Evolutionary conservation across 2,888 invertebrate genomes (phyloP).

Genomic region (Eledona agricola): DNA sequence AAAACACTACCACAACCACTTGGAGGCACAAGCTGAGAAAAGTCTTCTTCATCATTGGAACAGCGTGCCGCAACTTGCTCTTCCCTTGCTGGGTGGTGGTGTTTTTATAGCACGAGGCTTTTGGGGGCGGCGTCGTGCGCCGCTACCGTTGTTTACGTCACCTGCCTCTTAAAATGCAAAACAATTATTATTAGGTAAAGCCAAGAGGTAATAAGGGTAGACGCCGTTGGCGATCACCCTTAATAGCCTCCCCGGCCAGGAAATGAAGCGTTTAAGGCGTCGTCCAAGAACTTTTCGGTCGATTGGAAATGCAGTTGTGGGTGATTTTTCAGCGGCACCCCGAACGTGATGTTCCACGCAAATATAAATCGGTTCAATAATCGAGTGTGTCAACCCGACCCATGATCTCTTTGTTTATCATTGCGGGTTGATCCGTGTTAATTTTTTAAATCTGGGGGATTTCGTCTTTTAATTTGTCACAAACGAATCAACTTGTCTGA

Average conservation of each 20-base stretch:
- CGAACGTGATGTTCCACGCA: constrained; percentile 28
- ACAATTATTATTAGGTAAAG: constrained; percentile 31
- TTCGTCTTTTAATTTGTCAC: constrained; percentile 26
- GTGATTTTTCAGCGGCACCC: constrained; percentile 26
- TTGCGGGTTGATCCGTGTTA: constrained; percentile 13
- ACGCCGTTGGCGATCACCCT: constrained; percentile 9
- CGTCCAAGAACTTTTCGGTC: constrained; percentile 6
- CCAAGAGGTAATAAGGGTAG: constrained; percentile 22
- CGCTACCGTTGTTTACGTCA: constrained; percentile 31
- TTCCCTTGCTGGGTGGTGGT: constrained; percentile 8
- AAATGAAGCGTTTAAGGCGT: constrained; percentile 16
- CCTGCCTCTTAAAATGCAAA: constrained; percentile 34
- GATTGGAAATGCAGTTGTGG: constrained; percentile 1
- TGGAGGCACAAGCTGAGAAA: constrained; percentile 13
- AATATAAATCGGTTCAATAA: constrained; percentile 30
- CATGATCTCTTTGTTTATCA: constrained; percentile 21
- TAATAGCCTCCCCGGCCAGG: constrained; percentile 15
- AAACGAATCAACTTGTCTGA: constrained; percentile 26
- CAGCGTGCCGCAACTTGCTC: constrained; percentile 10
- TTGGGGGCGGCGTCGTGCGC: constrained; percentile 31
- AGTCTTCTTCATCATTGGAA: constrained; percentile 22
- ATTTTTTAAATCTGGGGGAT: constrained; percentile 25
- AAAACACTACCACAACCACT: constrained; percentile 12
- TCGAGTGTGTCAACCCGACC: constrained; percentile 16
- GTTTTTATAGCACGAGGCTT: constrained; percentile 29